Conservation (phyloP, 53 echinoderm and acorn worm species). For the Hippasteria phrygiana region DNA sequence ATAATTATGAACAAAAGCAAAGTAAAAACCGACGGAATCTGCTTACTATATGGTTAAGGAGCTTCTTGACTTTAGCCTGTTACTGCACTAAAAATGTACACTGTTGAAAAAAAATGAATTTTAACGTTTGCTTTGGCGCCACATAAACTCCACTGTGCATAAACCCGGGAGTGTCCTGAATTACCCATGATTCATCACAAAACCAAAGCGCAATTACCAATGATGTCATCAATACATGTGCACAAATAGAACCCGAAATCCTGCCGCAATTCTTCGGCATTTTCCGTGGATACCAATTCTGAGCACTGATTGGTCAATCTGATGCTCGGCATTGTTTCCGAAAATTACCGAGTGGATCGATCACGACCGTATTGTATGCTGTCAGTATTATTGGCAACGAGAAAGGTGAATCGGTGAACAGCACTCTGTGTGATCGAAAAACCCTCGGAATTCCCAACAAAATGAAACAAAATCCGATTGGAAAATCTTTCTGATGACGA, state of each 20-base stretch:
- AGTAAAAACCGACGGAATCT: too few relatives aligned
- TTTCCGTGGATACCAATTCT: conserved; percentile 40
- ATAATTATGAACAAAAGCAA: too few relatives aligned
- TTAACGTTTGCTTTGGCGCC: conserved; percentile 26
- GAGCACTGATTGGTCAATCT: conserved; percentile 60
- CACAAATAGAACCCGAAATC: conserved; percentile 55
- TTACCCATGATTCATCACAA: conserved; percentile 33
- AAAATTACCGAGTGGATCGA: conserved; percentile 57
- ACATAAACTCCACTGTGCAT: background rate
- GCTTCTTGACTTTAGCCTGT: too few relatives aligned
- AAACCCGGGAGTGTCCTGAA: conserved; percentile 37
- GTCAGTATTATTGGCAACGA: conserved; percentile 77
- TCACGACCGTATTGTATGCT: conserved; percentile 81
- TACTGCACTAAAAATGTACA: too few relatives aligned
- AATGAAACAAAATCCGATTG: conserved; percentile 26
- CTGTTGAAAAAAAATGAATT: background rate
- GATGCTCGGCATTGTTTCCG: conserved; percentile 52
- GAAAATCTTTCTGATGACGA: conserved; percentile 42
- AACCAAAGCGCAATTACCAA: conserved; percentile 1
- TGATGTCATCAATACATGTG: conserved; percentile 60
- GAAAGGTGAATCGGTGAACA: conserved; percentile 61
- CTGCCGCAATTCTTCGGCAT: conserved; percentile 35
- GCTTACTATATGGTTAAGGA: too few relatives aligned
- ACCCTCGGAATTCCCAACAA: conserved; percentile 53
- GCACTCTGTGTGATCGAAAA: conserved; percentile 49